phyloP scores from a whole-genome alignment of 2,113 vertebrate genomes.

The Anolis carolinensis region DNA sequence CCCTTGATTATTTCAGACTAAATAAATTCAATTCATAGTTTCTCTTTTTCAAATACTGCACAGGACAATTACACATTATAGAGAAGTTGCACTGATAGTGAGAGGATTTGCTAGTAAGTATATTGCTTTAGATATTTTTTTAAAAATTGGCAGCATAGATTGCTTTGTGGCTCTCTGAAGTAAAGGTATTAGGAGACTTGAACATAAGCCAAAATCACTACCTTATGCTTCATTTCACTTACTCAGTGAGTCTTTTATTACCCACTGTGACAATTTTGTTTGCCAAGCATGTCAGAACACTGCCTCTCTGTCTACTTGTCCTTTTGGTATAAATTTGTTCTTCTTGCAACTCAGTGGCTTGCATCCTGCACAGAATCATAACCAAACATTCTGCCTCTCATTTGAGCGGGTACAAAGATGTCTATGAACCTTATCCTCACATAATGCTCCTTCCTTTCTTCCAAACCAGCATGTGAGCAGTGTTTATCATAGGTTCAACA shows the following conservation, averaged over 20 bases:
- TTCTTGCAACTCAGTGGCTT: not conserved
- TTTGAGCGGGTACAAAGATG: not conserved
- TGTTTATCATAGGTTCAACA: slow-evolving; percentile 10
- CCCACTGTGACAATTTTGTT: slow-evolving; percentile 21
- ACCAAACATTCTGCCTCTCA: slow-evolving; percentile 12
- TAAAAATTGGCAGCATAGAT: not conserved
- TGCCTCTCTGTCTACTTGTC: slow-evolving; percentile 29
- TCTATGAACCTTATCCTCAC: not conserved
- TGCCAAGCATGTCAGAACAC: slow-evolving; percentile 13
- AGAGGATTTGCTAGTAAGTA: not conserved
- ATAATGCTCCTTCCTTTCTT: not conserved
- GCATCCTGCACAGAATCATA: fast-evolving
- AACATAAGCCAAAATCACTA: not conserved
- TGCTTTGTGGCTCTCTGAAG: not conserved
- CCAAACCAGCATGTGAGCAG: not conserved
- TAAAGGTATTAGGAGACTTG: not conserved
- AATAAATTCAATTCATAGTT: not conserved
- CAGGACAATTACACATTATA: no score
- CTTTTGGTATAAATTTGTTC: slow-evolving; percentile 40
- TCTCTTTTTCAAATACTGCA: not conserved
- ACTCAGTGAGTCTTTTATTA: slow-evolving; percentile 3
- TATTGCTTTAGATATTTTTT: not conserved
- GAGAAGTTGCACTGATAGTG: not conserved
- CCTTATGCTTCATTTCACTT: slow-evolving; percentile 8
- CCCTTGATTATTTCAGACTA: not conserved